Percentiles rank a stretch among this genome's conserved stretches.
These are phyloP conservation scores for Lanius collurio DNA, from an alignment of 2,113 vertebrate species.

Conservation along the genomic window DNA sequence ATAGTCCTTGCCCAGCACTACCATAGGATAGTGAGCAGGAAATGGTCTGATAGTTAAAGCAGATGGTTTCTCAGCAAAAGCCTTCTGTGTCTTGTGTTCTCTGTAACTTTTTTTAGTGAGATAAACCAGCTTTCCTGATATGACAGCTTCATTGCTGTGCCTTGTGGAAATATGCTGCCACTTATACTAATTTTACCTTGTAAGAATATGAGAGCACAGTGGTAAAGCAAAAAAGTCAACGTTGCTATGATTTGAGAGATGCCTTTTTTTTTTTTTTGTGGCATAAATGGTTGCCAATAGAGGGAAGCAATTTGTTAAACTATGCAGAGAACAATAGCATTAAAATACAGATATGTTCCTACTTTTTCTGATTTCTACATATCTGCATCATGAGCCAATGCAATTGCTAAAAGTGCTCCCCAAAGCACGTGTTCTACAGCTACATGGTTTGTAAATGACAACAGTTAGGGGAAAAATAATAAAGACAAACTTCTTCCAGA, in stretches of 20 bases:
- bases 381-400: neutral
- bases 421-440: neutral
- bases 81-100: slow-evolving; percentile 42
- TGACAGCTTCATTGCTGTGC: slow-evolving; percentile 47
- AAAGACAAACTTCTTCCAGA: neutral
- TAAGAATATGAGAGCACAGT: slow-evolving; percentile 9
- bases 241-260: slow-evolving; percentile 35
- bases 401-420: neutral
- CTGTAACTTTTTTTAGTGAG: slow-evolving; percentile 23
- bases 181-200: slow-evolving; percentile 46
- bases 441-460: neutral
- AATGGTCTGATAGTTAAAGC: slow-evolving; percentile 40
- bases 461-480: neutral
- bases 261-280: neutral
- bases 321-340: neutral
- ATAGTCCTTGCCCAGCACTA: neutral
- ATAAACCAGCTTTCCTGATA: slow-evolving; percentile 5
- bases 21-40: neutral
- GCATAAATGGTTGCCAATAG: neutral
- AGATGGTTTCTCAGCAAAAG: slow-evolving; percentile 51
- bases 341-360: neutral
- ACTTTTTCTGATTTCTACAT: neutral
- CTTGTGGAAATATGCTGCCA: slow-evolving; percentile 10
- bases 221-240: slow-evolving; percentile 15
- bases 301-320: slow-evolving; percentile 8